Conservation (phyloP, 2,113 vertebrate genomes). For the Polypterus senegalus region DNA sequence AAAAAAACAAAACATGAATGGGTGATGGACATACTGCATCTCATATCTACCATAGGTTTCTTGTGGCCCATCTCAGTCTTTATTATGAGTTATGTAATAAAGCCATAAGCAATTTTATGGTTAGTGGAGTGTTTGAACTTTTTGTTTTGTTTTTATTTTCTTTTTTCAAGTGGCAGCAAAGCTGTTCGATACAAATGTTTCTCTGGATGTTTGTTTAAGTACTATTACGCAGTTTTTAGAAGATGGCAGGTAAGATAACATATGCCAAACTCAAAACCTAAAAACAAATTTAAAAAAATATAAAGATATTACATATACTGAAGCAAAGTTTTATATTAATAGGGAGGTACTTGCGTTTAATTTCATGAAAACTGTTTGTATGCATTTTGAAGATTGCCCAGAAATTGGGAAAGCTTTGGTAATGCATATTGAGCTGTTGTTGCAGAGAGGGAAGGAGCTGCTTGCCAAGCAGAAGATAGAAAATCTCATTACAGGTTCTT, state of each 20-base stretch:
- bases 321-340: slow-evolving; percentile 17
- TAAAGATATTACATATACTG: background rate
- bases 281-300: background rate
- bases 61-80: no score
- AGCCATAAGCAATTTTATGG: no score
- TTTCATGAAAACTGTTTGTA: slow-evolving; percentile 60
- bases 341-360: slow-evolving; percentile 72
- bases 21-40: no score
- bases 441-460: slow-evolving; percentile 63
- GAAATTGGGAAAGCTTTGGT: slow-evolving; percentile 60
- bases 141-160: slow-evolving; percentile 3
- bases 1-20: no score
- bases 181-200: slow-evolving; percentile 45
- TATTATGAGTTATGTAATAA: no score
- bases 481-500: slow-evolving; percentile 61
- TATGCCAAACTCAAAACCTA: background rate
- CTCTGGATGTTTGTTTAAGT: slow-evolving; percentile 63
- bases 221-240: slow-evolving; percentile 64
- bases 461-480: slow-evolving; percentile 75
- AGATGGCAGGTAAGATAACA: slow-evolving; percentile 56
- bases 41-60: no score
- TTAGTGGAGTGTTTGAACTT: no score
- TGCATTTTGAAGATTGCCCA: slow-evolving; percentile 67
- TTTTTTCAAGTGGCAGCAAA: slow-evolving; percentile 35
- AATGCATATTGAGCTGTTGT: slow-evolving; percentile 64